These are phyloP conservation scores for Caiman crocodilus DNA, from an alignment of 2,797 vertebrate genomes.

Conservation along the genomic window DNA sequence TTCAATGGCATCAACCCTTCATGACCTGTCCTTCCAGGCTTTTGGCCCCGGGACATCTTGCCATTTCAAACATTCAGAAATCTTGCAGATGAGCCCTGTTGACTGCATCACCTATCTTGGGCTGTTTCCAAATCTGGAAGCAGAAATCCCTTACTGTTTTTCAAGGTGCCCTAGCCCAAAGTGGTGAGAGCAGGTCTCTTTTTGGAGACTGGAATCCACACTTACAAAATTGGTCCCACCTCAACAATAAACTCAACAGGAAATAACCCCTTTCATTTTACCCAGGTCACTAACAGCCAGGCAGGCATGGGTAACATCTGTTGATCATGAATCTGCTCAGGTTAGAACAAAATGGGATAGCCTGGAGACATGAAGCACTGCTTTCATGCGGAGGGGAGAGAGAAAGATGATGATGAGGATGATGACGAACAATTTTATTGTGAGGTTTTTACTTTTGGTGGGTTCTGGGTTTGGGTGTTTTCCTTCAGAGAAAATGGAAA, in stretches of 20 bases:
- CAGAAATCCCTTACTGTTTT: conserved; percentile 61
- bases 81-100: conserved; percentile 65
- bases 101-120: conserved; percentile 25
- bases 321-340: fast-evolving
- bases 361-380: neutral
- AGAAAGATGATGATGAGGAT: neutral
- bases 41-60: conserved; percentile 49
- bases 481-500: neutral
- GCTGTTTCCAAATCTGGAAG: neutral
- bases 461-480: neutral
- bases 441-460: neutral
- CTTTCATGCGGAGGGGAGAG: neutral
- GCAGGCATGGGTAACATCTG: neutral
- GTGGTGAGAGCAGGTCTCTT: neutral
- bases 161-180: neutral
- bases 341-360: neutral
- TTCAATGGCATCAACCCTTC: conserved; percentile 66
- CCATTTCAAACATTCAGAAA: conserved; percentile 72
- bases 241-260: neutral
- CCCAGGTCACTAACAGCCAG: neutral
- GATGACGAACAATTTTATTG: fast-evolving
- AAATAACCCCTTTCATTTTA: neutral
- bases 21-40: conserved; percentile 48
- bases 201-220: fast-evolving
- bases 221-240: neutral